Conservation (phyloP, 2,113 vertebrate species). For the Pygoscelis antarcticus region DNA sequence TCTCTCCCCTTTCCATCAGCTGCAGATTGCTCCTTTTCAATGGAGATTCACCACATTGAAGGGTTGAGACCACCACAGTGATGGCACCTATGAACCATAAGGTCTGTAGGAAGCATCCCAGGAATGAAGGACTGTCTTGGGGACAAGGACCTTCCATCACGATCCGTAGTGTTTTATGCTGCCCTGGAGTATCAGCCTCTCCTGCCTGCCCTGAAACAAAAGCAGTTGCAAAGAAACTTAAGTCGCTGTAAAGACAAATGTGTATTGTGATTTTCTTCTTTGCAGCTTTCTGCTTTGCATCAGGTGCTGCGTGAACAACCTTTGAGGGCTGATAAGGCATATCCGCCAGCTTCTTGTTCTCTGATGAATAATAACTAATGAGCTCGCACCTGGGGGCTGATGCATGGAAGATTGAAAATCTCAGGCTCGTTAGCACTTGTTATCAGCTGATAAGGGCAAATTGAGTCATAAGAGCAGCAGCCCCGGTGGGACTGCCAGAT, state of each 20-base stretch:
- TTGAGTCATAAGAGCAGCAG: conserved; percentile 46
- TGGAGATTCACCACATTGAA: background rate
- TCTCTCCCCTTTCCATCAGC: background rate
- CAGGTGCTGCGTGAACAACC: background rate
- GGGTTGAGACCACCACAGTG: background rate
- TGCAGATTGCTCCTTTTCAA: background rate
- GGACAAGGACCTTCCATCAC: background rate
- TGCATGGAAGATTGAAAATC: conserved; percentile 53
- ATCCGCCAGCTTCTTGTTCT: conserved; percentile 45
- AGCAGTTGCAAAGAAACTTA: background rate
- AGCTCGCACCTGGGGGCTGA: conserved; percentile 53
- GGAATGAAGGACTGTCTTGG: background rate
- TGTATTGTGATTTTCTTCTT: conserved; percentile 20
- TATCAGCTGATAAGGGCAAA: conserved; percentile 68
- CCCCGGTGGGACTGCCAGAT: background rate
- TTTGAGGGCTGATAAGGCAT: conserved; percentile 59
- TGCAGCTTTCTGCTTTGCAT: conserved; percentile 43
- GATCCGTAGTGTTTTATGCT: accelerated
- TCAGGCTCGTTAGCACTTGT: conserved; percentile 41
- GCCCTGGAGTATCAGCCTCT: background rate
- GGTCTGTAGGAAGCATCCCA: background rate
- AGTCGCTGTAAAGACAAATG: background rate
- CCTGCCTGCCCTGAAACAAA: background rate
- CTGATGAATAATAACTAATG: conserved; percentile 53
- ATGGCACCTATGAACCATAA: background rate